These are phyloP conservation scores for Oceanodroma tethys DNA, from an alignment of 2,113 vertebrate species.

Conservation along the genomic window DNA sequence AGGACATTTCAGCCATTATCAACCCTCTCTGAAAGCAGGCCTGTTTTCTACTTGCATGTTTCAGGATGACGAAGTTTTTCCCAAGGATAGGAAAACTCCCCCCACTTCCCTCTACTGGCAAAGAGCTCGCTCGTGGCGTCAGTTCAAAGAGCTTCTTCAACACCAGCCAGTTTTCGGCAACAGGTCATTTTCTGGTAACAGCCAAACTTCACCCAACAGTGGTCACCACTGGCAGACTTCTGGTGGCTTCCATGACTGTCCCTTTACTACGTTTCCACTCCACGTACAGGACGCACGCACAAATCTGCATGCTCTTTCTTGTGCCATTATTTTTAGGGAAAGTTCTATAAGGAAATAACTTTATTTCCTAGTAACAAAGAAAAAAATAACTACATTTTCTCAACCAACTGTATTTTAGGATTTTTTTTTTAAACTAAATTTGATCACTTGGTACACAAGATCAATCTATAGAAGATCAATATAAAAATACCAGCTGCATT, in stretches of 20 bases:
- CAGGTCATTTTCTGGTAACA: neutral
- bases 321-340: fast-evolving
- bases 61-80: neutral
- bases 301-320: fast-evolving
- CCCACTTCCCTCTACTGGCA: neutral
- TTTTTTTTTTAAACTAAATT: neutral
- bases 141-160: neutral
- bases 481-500: neutral
- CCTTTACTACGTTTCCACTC: neutral
- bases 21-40: neutral
- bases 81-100: neutral
- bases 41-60: neutral
- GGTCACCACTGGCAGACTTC: fast-evolving
- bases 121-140: fast-evolving
- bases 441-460: neutral
- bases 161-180: neutral
- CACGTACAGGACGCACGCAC: fast-evolving
- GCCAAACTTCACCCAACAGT: neutral
- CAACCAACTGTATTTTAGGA: no score
- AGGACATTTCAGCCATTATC: neutral
- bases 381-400: neutral
- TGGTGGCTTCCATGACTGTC: neutral
- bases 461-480: neutral
- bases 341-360: neutral
- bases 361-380: neutral